Conservation (phyloP, 2,797 vertebrate species). For the Takifugu rubripes region DNA sequence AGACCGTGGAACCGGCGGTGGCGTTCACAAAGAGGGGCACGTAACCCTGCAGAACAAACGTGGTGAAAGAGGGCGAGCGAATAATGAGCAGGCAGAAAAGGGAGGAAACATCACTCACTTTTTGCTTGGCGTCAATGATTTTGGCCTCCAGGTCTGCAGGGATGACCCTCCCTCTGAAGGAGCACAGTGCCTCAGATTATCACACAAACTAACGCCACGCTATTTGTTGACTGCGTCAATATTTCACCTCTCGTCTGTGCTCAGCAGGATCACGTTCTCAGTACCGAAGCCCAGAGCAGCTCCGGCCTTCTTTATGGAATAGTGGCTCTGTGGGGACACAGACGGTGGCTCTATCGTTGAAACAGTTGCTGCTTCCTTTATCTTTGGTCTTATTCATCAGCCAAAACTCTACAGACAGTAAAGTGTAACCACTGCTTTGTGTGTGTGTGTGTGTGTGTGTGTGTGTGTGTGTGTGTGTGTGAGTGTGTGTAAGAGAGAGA, state of each 20-base stretch:
- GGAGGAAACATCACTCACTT: conserved; percentile 70
- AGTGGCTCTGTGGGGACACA: conserved; percentile 86
- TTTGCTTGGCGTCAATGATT: conserved; percentile 93
- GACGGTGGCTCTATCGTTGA: neutral
- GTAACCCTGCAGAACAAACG: conserved; percentile 74
- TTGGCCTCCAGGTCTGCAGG: conserved; percentile 95
- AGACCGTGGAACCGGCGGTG: conserved; percentile 94
- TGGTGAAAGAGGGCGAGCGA: neutral
- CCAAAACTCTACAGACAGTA: conserved; percentile 24
- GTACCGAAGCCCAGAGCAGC: conserved; percentile 95
- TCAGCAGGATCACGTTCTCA: conserved; percentile 94
- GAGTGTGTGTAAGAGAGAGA: neutral
- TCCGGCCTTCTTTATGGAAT: conserved; percentile 97
- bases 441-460: conserved; percentile 12
- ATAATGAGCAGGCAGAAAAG: neutral
- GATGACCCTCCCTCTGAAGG: conserved; percentile 91
- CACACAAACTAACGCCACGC: neutral
- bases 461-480: conserved; percentile 11
- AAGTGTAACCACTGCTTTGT: conserved; percentile 19
- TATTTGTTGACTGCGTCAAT: neutral
- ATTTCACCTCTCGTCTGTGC: conserved; percentile 88
- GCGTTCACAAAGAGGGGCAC: conserved; percentile 95
- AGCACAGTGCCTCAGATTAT: conserved; percentile 15
- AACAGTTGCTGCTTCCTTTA: conserved; percentile 1
- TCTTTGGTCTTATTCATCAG: conserved; percentile 13